Evolutionary conservation across 2,888 invertebrate genomes (phyloP).

Genomic region (Plemyria rubiginata): DNA sequence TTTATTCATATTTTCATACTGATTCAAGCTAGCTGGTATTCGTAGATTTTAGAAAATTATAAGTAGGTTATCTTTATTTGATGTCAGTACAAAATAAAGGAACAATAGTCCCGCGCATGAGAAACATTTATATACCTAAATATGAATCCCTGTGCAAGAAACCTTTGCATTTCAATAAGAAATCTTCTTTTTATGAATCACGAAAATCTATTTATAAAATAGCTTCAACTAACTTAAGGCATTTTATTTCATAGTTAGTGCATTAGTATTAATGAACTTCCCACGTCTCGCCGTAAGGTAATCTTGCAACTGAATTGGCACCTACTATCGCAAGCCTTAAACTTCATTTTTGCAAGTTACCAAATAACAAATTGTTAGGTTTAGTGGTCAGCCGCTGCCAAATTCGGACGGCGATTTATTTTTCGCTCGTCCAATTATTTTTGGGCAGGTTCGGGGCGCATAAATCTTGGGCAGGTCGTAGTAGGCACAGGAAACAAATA

Average conservation of each 20-base stretch:
- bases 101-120: too few relatives aligned
- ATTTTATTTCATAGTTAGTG: neutral
- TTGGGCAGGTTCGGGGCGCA: slow-evolving; percentile 75
- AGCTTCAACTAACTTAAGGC: neutral
- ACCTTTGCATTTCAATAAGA: too few relatives aligned
- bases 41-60: too few relatives aligned
- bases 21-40: too few relatives aligned
- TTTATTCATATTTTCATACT: too few relatives aligned
- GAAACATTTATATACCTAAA: too few relatives aligned
- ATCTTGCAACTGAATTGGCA: slow-evolving; percentile 9
- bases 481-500: slow-evolving; percentile 32
- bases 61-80: too few relatives aligned
- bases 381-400: slow-evolving; percentile 33
- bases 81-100: too few relatives aligned
- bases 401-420: slow-evolving; percentile 69
- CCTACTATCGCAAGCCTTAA: slow-evolving; percentile 9
- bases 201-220: neutral
- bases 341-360: slow-evolving; percentile 23
- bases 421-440: slow-evolving; percentile 83
- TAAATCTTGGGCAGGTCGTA: slow-evolving; percentile 65
- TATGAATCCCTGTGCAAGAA: too few relatives aligned
- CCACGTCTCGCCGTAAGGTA: neutral
- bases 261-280: neutral
- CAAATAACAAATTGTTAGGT: slow-evolving; percentile 22
- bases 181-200: neutral